These are phyloP conservation scores for Hypselothyrea guttata DNA, from an alignment of 2,888 invertebrate species.

Conservation along the genomic window DNA sequence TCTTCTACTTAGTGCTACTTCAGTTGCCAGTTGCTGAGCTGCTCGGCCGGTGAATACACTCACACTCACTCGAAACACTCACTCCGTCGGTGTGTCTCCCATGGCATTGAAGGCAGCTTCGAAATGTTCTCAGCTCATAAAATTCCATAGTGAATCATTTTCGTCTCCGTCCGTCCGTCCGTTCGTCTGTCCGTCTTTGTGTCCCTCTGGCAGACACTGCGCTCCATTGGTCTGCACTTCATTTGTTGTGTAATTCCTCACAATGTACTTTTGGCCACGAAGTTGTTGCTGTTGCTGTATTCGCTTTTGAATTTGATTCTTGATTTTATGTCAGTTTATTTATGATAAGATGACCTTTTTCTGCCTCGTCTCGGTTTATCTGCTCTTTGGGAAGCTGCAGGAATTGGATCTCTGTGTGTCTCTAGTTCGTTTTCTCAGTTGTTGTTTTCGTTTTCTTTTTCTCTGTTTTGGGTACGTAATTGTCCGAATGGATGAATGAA, in stretches of 20 bases:
- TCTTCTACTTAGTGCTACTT: conserved; percentile 48
- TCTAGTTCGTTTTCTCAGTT: conserved; percentile 36
- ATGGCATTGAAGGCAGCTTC: conserved; percentile 54
- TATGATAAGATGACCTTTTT: conserved; percentile 77
- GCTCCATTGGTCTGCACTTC: conserved; percentile 75
- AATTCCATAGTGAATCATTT: conserved; percentile 75
- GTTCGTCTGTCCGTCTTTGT: conserved; percentile 6
- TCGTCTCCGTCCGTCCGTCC: conserved; percentile 25
- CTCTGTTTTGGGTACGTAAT: conserved; percentile 30
- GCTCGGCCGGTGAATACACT: conserved; percentile 32
- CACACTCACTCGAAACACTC: conserved; percentile 14
- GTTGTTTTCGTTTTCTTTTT: conserved; percentile 13
- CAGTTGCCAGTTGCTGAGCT: conserved; percentile 51
- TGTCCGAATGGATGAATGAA: conserved; percentile 63
- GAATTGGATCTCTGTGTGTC: conserved; percentile 52
- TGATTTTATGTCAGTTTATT: conserved; percentile 79
- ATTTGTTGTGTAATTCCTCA: conserved; percentile 75
- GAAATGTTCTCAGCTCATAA: conserved; percentile 78
- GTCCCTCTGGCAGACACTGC: conserved; percentile 23
- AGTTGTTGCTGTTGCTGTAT: conserved; percentile 60
- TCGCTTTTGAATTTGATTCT: conserved; percentile 75
- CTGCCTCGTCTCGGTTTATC: conserved; percentile 10
- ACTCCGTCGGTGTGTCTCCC: conserved; percentile 33
- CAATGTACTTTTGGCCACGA: conserved; percentile 73
- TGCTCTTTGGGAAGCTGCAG: conserved; percentile 20